Evolutionary conservation across 2,797 vertebrate species (phyloP).

Genomic region (Micrastur ruficollis): DNA sequence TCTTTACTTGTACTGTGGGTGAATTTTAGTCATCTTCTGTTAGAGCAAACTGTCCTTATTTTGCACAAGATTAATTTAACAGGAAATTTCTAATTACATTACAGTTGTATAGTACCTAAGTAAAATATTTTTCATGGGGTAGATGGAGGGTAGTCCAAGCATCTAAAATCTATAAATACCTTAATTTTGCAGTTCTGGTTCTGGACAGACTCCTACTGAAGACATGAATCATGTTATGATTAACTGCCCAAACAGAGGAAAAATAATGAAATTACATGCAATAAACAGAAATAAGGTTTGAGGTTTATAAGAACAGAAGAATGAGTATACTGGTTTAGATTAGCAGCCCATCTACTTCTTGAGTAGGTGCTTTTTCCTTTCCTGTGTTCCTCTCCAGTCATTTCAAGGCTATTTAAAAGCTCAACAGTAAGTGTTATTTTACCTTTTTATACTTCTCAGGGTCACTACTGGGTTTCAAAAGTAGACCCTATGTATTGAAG

Average conservation of each 20-base stretch:
- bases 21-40: background rate
- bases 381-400: background rate
- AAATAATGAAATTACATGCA: background rate
- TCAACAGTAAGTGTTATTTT: background rate
- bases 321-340: background rate
- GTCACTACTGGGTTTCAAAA: background rate
- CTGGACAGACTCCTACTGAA: background rate
- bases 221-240: background rate
- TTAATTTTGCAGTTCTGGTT: background rate
- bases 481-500: background rate
- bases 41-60: background rate
- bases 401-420: background rate
- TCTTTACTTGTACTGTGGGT: background rate
- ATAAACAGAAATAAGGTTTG: background rate
- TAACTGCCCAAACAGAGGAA: background rate
- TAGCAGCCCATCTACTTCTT: background rate
- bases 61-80: background rate
- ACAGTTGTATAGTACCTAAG: background rate
- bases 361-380: background rate
- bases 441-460: background rate
- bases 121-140: background rate
- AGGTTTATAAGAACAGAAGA: background rate
- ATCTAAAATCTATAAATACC: background rate
- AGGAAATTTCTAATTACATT: background rate
- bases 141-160: background rate